Percentiles rank a stretch among this genome's conserved stretches.
phyloP scores from a whole-genome alignment of 2,888 invertebrate species.

The Drosophila paramelanica region DNA sequence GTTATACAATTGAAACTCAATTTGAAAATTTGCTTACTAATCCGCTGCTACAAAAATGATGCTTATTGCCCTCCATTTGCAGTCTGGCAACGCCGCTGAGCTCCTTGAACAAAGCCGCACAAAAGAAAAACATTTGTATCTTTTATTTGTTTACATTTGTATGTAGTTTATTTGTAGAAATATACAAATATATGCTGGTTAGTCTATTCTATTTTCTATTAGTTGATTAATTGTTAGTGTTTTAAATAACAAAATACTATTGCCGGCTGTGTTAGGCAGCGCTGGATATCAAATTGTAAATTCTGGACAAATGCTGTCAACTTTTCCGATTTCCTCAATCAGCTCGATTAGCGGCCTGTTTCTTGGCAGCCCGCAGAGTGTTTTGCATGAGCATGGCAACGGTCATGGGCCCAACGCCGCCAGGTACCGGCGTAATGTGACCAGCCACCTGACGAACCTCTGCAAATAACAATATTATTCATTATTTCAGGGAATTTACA shows the following conservation, averaged over 20 bases:
- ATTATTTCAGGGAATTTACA: neutral
- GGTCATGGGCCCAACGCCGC: conserved; percentile 97
- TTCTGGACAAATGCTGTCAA: conserved; percentile 12
- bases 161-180: conserved; percentile 14
- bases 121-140: neutral
- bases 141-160: conserved; percentile 4
- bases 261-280: conserved; percentile 17
- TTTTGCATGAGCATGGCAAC: conserved; percentile 97
- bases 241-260: conserved; percentile 63
- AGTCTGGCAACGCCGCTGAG: conserved; percentile 25
- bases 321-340: neutral
- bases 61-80: neutral
- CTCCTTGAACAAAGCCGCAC: neutral
- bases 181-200: conserved; percentile 15
- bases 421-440: conserved; percentile 94
- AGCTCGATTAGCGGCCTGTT: conserved; percentile 67
- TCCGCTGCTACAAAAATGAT: neutral
- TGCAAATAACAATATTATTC: conserved; percentile 84
- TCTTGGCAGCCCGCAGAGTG: conserved; percentile 91
- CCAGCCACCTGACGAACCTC: conserved; percentile 92
- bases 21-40: neutral
- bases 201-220: conserved; percentile 28
- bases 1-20: no score
- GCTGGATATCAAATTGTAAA: conserved; percentile 27
- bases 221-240: conserved; percentile 33